phyloP scores from a whole-genome alignment of 2,888 invertebrate species.

The Brenthis hecate region DNA sequence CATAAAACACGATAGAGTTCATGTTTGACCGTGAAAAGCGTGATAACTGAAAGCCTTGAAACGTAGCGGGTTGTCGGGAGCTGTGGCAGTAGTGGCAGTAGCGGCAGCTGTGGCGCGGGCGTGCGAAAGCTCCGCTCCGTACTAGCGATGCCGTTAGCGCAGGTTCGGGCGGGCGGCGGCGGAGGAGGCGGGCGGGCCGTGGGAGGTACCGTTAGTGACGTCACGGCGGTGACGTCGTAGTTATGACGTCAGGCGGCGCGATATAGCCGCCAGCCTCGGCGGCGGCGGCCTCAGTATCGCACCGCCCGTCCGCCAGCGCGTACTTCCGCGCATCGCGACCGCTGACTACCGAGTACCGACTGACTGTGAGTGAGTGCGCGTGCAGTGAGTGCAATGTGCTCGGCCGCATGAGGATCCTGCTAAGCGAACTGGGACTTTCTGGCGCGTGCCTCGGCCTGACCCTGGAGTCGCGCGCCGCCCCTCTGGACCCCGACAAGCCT shows the following conservation, averaged over 20 bases:
- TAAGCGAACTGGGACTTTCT: slow-evolving; percentile 81
- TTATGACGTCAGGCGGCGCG: slow-evolving; percentile 79
- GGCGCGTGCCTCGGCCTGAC: slow-evolving; percentile 80
- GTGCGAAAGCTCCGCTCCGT: slow-evolving; percentile 73
- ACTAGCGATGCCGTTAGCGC: slow-evolving; percentile 81
- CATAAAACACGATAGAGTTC: slow-evolving; percentile 23
- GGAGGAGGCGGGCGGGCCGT: slow-evolving; percentile 77
- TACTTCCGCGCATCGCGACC: slow-evolving; percentile 65
- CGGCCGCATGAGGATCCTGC: slow-evolving; percentile 82
- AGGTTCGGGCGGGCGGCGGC: slow-evolving; percentile 79
- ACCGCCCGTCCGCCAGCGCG: slow-evolving; percentile 77
- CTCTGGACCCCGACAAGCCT: slow-evolving; percentile 76
- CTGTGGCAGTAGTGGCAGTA: slow-evolving; percentile 38
- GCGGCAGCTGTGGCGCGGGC: slow-evolving; percentile 55
- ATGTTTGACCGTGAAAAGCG: slow-evolving; percentile 37
- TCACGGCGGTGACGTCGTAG: slow-evolving; percentile 71
- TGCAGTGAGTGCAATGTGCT: slow-evolving; percentile 81
- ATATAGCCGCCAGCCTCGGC: slow-evolving; percentile 80
- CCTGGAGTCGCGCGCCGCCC: slow-evolving; percentile 77
- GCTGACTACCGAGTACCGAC: slow-evolving; percentile 53
- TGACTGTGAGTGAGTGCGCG: slow-evolving; percentile 78
- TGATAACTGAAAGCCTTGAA: slow-evolving; percentile 34
- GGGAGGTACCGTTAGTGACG: slow-evolving; percentile 83
- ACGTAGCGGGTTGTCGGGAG: slow-evolving; percentile 43
- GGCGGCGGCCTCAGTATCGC: slow-evolving; percentile 83